These are phyloP conservation scores for Trematomus bernacchii DNA, from an alignment of 2,797 vertebrate genomes.

Conservation along the genomic window DNA sequence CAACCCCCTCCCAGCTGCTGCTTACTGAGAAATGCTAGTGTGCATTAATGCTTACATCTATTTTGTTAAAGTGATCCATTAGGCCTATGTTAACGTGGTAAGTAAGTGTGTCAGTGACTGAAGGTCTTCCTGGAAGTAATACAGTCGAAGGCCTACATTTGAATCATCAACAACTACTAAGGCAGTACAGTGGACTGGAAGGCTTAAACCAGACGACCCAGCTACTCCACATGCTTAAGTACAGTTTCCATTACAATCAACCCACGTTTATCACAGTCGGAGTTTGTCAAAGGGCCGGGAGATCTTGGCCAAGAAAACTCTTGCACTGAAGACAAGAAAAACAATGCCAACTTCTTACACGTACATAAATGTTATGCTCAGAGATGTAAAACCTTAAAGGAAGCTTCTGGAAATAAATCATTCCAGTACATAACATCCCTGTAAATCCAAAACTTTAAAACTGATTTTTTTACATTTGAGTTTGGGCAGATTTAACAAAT, in stretches of 20 bases:
- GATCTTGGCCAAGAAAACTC: not conserved
- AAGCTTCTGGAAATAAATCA: not conserved
- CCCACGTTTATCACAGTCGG: not conserved
- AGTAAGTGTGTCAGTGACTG: slow-evolving; percentile 8
- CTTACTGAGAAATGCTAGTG: slow-evolving; percentile 24
- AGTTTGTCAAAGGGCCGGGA: not conserved
- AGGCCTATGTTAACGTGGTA: slow-evolving; percentile 23
- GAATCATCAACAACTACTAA: not conserved
- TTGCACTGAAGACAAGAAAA: not conserved
- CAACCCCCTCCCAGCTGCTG: not conserved
- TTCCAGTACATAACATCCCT: not conserved
- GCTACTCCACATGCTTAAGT: not conserved
- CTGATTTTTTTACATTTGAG: not conserved
- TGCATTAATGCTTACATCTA: slow-evolving; percentile 27
- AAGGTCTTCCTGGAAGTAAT: not conserved
- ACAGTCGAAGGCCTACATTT: not conserved
- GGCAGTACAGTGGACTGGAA: not conserved
- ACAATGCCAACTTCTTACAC: not conserved
- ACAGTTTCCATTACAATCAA: slow-evolving; percentile 1
- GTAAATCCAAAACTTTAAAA: not conserved
- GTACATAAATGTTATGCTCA: not conserved
- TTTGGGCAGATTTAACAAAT: not conserved
- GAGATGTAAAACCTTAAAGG: not conserved
- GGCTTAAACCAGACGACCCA: not conserved
- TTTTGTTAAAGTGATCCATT: slow-evolving; percentile 28